phyloP scores from a whole-genome alignment of 1,140 invertebrate genomes.

The Lanistes nyassanus region DNA sequence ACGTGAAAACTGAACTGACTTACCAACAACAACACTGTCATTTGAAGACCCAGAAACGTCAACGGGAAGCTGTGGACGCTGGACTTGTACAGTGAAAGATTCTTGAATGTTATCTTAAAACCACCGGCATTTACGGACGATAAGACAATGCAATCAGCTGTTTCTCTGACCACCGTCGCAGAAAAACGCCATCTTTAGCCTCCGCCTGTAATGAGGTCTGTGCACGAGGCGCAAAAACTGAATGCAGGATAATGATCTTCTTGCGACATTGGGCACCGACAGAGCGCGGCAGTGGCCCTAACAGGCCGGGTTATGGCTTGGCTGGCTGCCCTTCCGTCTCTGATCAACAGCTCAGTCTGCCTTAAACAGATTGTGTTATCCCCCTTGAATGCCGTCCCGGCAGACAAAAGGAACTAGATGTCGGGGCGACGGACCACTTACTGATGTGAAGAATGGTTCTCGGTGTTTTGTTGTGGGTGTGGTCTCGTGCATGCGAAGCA shows the following conservation, averaged over 20 bases:
- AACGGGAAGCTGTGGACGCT: too few species aligned
- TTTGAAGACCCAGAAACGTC: too few species aligned
- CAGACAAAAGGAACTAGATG: too few species aligned
- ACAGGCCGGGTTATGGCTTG: slow-evolving; percentile 3
- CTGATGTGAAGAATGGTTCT: too few species aligned
- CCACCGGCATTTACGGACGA: not conserved
- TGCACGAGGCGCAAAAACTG: not conserved
- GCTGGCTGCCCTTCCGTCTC: not conserved
- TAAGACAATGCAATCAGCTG: slow-evolving; percentile 10
- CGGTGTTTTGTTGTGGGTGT: too few species aligned
- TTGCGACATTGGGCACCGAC: slow-evolving; percentile 9
- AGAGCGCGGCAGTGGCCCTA: slow-evolving; percentile 9
- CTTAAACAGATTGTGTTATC: not conserved
- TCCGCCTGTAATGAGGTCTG: not conserved
- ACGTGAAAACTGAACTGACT: not conserved
- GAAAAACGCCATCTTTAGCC: not conserved
- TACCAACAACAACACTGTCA: too few species aligned
- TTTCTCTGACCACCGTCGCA: slow-evolving; percentile 3
- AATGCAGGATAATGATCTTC: slow-evolving; percentile 12
- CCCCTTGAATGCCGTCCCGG: not conserved
- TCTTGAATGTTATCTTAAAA: not conserved
- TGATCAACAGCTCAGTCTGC: not conserved
- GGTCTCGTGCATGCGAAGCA: too few species aligned
- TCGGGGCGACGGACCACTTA: too few species aligned
- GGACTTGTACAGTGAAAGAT: not conserved